Evolutionary conservation across 2,113 vertebrate genomes (phyloP).

Genomic region (Corythornis cristatus): DNA sequence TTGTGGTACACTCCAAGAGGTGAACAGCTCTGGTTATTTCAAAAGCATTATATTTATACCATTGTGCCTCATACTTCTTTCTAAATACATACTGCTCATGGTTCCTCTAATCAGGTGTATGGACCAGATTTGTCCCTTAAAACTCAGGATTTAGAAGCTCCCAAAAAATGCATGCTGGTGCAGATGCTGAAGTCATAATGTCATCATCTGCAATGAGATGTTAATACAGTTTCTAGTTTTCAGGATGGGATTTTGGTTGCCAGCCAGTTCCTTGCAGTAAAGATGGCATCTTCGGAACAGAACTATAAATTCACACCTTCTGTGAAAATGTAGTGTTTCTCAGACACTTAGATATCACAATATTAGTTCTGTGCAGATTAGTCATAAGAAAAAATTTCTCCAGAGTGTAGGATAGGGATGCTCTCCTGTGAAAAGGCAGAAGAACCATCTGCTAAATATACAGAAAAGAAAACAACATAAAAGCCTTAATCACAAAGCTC

Average conservation of each 20-base stretch:
- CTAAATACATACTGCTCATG: neutral
- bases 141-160: neutral
- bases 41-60: neutral
- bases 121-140: neutral
- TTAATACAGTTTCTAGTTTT: neutral
- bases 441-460: neutral
- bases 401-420: neutral
- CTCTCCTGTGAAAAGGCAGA: neutral
- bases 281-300: neutral
- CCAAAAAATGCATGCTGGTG: neutral
- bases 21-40: neutral
- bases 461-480: neutral
- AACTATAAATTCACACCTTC: neutral
- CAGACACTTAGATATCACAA: neutral
- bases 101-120: neutral
- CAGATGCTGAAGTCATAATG: neutral
- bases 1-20: neutral
- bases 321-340: neutral
- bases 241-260: neutral
- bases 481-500: neutral
- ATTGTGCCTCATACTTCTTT: neutral
- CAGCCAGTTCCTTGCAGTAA: neutral
- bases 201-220: neutral
- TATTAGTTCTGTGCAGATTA: neutral
- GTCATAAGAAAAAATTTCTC: neutral